Evolutionary conservation across 1,140 invertebrate species (phyloP).

Genomic region (Drosophila pseudoobscura): DNA sequence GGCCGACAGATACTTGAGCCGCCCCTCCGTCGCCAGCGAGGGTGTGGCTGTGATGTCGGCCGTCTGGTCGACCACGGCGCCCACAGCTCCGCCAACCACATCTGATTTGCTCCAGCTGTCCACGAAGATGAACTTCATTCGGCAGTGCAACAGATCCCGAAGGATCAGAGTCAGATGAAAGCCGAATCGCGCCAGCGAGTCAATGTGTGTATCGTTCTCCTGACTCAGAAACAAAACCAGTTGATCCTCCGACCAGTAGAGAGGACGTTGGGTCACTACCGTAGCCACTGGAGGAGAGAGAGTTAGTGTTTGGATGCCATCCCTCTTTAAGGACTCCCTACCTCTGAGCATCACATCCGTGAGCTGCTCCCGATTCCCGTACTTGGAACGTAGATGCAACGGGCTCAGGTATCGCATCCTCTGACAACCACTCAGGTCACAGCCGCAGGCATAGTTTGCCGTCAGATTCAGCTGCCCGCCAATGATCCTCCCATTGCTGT

Average conservation of each 20-base stretch:
- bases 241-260: constrained; percentile 32
- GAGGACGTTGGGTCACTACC: constrained; percentile 59
- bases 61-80: constrained; percentile 50
- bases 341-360: constrained; percentile 60
- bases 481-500: constrained; percentile 71
- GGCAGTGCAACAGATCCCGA: constrained; percentile 57
- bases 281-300: constrained; percentile 41
- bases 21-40: constrained; percentile 44
- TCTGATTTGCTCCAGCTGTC: constrained; percentile 69
- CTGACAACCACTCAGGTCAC: constrained; percentile 28
- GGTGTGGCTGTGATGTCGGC: constrained; percentile 66
- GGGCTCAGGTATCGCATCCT: constrained; percentile 46
- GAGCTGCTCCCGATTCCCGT: constrained; percentile 60
- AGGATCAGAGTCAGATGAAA: constrained; percentile 55
- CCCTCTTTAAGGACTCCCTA: not conserved
- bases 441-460: constrained; percentile 49
- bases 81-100: constrained; percentile 55
- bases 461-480: constrained; percentile 74
- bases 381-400: constrained; percentile 55
- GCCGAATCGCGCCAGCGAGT: constrained; percentile 59
- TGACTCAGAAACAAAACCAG: constrained; percentile 42
- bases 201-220: constrained; percentile 58
- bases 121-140: constrained; percentile 57
- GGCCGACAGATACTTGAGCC: constrained; percentile 55
- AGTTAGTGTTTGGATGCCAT: not conserved